Evolutionary conservation across 1,140 invertebrate species (phyloP), one percentile per base, ranked within the genome.

Genomic region (Drosophila persimilis): DNA sequence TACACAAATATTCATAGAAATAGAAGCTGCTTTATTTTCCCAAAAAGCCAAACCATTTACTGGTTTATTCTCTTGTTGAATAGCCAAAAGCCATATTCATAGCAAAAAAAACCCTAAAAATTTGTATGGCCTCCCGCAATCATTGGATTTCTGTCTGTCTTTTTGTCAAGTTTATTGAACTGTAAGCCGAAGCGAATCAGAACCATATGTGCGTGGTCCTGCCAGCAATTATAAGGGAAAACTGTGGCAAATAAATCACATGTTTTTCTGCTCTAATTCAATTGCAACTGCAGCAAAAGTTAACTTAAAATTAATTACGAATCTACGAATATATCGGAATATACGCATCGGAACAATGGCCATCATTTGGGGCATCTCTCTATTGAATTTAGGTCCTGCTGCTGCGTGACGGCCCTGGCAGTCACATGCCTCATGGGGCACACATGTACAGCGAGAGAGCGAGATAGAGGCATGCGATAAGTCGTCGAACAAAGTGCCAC

Each of bases 321-420:
- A 2, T 15, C 31, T 69, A 48, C 24, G 55, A 43, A 39, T 67
- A 64, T 31, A 46, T 24, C 3, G 5, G 24, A 24, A 24, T 26
- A 29, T 67, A 63, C n/a, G 62, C 44, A 0, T n/a, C 51, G 9
- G 26, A 55, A 69, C 65, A 69, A 69, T 67, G 43, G 43, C 65
- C 47, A 69, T 50, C 65, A 70, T 69, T 67, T 53, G 69, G 45
- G 45, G 52, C 45, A 57, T 56, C 65, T 50, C 56, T 69, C 63
- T 48, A 62, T 77, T 69, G 64, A 63, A 52, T 70, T 70, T 62
- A 51, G 58, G 39, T 26, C 24, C 15, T 41, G 47, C 45, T 69
- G 75, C 45, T 61, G 24, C 24, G 24, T 24, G 3, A 5, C 24
- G 24, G 24, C 24, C 4, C 24, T 24, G 24, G 3, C 3, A 24